phyloP scores from a whole-genome alignment of 2,113 vertebrate genomes.

The Amphiprion percula region DNA sequence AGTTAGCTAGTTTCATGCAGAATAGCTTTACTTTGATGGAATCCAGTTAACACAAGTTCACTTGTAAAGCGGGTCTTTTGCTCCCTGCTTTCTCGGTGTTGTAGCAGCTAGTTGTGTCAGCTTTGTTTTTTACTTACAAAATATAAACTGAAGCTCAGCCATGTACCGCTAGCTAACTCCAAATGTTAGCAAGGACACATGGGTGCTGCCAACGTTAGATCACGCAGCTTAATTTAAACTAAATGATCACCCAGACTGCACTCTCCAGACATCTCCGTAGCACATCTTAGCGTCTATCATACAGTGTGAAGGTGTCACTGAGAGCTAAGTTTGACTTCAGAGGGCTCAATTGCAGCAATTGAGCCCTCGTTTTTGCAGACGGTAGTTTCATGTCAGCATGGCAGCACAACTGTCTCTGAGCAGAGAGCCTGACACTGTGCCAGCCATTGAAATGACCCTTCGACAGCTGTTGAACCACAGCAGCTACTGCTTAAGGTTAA shows the following conservation, averaged over 20 bases:
- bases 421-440: neutral
- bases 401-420: constrained; percentile 26
- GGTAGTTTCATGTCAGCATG: neutral
- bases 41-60: neutral
- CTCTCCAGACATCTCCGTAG: neutral
- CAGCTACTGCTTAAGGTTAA: constrained; percentile 5
- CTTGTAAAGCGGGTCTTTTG: neutral
- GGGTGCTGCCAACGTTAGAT: constrained; percentile 18
- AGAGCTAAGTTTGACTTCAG: neutral
- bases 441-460: constrained; percentile 24
- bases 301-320: neutral
- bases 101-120: neutral
- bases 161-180: neutral
- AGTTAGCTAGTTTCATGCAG: neutral
- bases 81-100: fast-evolving
- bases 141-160: neutral
- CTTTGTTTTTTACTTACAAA: fast-evolving
- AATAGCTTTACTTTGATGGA: neutral
- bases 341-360: neutral
- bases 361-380: neutral
- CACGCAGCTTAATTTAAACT: constrained; percentile 43
- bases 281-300: neutral
- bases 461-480: constrained; percentile 49
- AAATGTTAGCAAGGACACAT: constrained; percentile 61
- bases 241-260: neutral